Evolutionary conservation across 1,140 invertebrate species (phyloP), one percentile per base, ranked within the genome.

Genomic region (Cardiocondyla obscurior): DNA sequence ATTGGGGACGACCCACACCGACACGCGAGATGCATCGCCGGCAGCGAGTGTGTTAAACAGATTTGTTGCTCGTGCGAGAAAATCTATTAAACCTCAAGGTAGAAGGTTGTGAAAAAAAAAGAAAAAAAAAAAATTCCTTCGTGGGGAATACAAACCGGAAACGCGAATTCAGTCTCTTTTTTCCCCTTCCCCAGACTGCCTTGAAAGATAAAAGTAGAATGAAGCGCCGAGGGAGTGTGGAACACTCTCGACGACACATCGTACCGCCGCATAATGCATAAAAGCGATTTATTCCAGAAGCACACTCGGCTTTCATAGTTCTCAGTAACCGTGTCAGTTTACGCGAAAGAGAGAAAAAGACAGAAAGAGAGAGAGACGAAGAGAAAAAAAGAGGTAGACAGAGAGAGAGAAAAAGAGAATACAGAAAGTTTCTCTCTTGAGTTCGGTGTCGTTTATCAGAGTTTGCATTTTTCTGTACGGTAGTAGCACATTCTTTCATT

Each of bases 301-400:
- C 67, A 28, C 67, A 73, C 42, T 72, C 33, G 67, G 42, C 65
- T 81, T 81, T 81, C 77, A 81, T 81, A 81, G 53, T 57, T 81
- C 30, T 51, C 64, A 72, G 44, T 53, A 58, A 70, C 39, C 77
- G 51, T 64, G 57, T 81, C 77, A 81, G 53, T 73, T 81, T 81
- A 60, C 22, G 28, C 12, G 46, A 55, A 16, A 14, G 12, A 30
- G 12, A 58, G 22, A 39, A 16, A 73, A 25, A 73, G 25, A 55
- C 4, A 28, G 33, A 3, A 5, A 25, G 12, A 58, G 39, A 62
- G 19, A 60, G 70, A 58, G 22, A 42, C 49, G 42, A 25, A 57
- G 36, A 42, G 36, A 2, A 42, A n/a, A 10, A 5, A 5, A 16
- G 42, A 16, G 5, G 42, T 4, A 46, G 42, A 46, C 16, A 46